phyloP scores from a whole-genome alignment of 2,113 vertebrate species.

The Ifrita kowaldi region DNA sequence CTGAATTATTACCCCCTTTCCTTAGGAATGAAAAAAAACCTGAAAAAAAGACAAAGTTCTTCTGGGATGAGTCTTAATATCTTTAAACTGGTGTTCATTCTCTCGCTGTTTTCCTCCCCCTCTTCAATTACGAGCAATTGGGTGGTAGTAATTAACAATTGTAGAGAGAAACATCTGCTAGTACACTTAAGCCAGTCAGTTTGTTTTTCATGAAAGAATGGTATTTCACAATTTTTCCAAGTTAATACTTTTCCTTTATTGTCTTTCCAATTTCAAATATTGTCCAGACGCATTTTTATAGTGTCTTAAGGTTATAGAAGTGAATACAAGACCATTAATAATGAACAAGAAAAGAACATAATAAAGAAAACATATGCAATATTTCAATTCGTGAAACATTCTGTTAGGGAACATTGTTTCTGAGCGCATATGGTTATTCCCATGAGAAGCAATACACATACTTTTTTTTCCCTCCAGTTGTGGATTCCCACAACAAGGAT shows the following conservation, averaged over 20 bases:
- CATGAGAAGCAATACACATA: constrained; percentile 19
- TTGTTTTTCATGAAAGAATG: constrained; percentile 65
- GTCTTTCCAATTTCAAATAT: constrained; percentile 69
- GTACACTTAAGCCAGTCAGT: constrained; percentile 65
- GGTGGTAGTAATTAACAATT: constrained; percentile 65
- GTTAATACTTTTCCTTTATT: constrained; percentile 67
- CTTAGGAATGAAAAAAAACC: neutral
- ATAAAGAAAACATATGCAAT: constrained; percentile 55
- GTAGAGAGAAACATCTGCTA: constrained; percentile 66
- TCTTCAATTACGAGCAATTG: constrained; percentile 26
- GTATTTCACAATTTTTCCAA: constrained; percentile 69
- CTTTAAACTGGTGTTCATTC: constrained; percentile 10
- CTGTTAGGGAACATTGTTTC: constrained; percentile 12
- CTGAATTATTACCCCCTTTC: neutral
- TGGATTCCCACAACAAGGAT: constrained; percentile 1
- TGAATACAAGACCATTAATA: constrained; percentile 61
- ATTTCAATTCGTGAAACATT: constrained; percentile 31
- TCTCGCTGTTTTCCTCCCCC: neutral
- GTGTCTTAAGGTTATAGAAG: constrained; percentile 57
- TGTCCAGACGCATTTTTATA: constrained; percentile 61
- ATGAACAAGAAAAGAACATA: constrained; percentile 49
- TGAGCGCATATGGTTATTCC: constrained; percentile 41
- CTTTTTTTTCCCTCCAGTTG: neutral
- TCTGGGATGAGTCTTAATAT: neutral
- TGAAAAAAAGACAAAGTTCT: neutral